Conservation (phyloP, 2,113 vertebrate species). For the Cettia cetti region DNA sequence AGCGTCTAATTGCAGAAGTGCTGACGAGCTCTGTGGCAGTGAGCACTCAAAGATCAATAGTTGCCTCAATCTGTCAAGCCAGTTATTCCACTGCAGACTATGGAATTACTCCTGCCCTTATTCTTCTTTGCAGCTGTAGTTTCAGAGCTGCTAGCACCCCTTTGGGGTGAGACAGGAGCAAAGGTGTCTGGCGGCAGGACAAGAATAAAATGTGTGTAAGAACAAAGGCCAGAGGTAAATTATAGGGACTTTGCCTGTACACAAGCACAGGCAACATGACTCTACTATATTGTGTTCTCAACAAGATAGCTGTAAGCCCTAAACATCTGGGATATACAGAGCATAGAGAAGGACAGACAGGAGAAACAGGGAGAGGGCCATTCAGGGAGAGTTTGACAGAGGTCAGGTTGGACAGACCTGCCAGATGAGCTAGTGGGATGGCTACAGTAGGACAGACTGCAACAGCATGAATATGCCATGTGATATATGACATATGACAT, state of each 20-base stretch:
- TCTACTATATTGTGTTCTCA: not conserved
- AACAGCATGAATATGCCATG: not conserved
- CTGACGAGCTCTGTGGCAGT: not conserved
- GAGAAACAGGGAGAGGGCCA: not conserved
- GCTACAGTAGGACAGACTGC: not conserved
- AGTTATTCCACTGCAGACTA: not conserved
- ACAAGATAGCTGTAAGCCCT: not conserved
- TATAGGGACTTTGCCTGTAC: not conserved
- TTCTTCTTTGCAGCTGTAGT: not conserved
- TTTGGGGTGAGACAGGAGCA: not conserved
- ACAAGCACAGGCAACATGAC: not conserved
- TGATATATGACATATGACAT: not conserved
- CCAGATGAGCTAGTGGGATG: not conserved
- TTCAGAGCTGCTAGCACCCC: not conserved
- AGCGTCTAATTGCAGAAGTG: not conserved
- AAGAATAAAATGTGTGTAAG: not conserved
- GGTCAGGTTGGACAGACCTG: not conserved
- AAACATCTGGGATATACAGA: not conserved
- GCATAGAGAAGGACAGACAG: not conserved
- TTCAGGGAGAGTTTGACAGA: not conserved
- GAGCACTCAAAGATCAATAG: not conserved
- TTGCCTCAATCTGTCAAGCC: not conserved
- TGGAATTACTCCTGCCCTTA: not conserved
- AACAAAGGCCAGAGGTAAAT: not conserved
- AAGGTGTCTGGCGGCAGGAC: not conserved